These are phyloP conservation scores for Caenorhabditis afra DNA, from an alignment of 2,888 invertebrate species.

Conservation along the genomic window DNA sequence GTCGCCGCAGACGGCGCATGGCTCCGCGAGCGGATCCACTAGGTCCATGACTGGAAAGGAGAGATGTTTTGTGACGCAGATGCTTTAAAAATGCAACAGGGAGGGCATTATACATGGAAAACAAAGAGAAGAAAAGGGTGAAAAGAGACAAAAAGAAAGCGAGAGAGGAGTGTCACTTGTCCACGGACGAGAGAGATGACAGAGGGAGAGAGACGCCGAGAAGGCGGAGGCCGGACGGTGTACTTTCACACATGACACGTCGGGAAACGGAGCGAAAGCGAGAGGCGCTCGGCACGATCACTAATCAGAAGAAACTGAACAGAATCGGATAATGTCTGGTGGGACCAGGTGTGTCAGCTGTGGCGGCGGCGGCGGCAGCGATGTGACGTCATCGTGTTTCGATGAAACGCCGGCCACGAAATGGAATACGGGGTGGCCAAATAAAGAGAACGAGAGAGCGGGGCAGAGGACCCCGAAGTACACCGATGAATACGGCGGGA, in stretches of 20 bases:
- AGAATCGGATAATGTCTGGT: neutral
- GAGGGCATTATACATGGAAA: neutral
- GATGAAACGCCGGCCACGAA: constrained; percentile 8
- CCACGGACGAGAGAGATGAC: constrained; percentile 13
- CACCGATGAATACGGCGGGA: neutral
- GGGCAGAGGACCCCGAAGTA: constrained; percentile 3
- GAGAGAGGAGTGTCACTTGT: constrained; percentile 37
- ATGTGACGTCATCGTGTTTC: constrained; percentile 41
- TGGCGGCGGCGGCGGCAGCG: neutral
- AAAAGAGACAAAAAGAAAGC: neutral
- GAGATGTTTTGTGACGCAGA: neutral
- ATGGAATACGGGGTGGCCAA: constrained; percentile 7
- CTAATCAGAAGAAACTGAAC: neutral
- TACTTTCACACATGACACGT: constrained; percentile 40
- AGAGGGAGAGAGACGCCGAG: constrained; percentile 7
- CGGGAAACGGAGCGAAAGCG: neutral
- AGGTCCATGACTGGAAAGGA: constrained; percentile 53
- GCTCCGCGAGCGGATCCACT: constrained; percentile 78
- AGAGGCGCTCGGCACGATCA: constrained; percentile 10
- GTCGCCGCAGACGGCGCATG: constrained; percentile 79
- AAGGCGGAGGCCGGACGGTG: constrained; percentile 13
- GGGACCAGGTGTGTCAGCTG: neutral
- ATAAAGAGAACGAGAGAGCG: constrained; percentile 6
- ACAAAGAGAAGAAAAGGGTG: neutral
- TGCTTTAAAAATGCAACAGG: constrained; percentile 4